These are phyloP conservation scores for Antennarius maculatus DNA, from an alignment of 2,797 vertebrate species.

Conservation along the genomic window DNA sequence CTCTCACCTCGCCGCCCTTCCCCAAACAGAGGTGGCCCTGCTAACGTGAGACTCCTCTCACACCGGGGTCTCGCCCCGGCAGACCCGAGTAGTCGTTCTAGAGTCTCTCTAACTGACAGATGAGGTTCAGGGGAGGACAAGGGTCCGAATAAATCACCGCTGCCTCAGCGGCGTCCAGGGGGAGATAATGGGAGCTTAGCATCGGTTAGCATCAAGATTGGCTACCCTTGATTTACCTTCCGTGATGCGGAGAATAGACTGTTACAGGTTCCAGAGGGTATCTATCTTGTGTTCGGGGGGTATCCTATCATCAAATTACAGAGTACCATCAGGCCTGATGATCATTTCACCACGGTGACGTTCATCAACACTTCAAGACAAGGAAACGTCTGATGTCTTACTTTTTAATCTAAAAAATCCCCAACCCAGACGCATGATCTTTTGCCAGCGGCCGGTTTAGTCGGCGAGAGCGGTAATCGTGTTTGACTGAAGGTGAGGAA, in stretches of 20 bases:
- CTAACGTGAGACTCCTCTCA: conserved; percentile 72
- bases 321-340: conserved; percentile 53
- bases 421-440: conserved; percentile 65
- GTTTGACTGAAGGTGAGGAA: conserved; percentile 82
- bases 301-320: conserved; percentile 20
- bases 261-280: no score
- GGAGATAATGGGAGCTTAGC: conserved; percentile 19
- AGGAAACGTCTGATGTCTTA: conserved; percentile 25
- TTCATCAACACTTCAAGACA: conserved; percentile 34
- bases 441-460: conserved; percentile 72
- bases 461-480: conserved; percentile 77
- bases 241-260: no score
- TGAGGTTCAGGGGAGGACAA: conserved; percentile 36
- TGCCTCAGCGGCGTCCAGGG: conserved; percentile 42
- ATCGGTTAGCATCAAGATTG: conserved; percentile 36
- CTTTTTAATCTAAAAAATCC: conserved; percentile 52
- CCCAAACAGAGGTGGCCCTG: conserved; percentile 67
- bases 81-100: conserved; percentile 51
- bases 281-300: no score
- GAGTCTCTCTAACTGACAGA: conserved; percentile 26
- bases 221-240: conserved; percentile 15
- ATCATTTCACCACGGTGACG: conserved; percentile 66
- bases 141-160: conserved; percentile 44
- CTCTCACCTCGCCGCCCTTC: conserved; percentile 65
- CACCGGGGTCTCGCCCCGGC: conserved; percentile 67